Evolutionary conservation across 2,888 invertebrate genomes (phyloP).

Genomic region (Pecten maximus): DNA sequence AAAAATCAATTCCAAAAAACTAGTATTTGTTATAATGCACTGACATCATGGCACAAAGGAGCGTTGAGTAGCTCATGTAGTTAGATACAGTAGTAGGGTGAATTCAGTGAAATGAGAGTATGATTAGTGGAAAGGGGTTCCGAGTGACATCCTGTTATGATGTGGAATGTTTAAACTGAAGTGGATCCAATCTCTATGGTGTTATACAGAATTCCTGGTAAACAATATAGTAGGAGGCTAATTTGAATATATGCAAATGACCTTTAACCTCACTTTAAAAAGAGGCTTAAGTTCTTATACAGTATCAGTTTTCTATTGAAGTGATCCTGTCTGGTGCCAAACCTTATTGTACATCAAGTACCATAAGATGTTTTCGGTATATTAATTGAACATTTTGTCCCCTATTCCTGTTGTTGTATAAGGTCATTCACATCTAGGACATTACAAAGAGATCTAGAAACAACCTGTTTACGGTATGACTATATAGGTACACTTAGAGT

Average conservation of each 20-base stretch:
- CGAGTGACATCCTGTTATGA: neutral
- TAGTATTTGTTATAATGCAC: too few relatives aligned
- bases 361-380: neutral
- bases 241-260: neutral
- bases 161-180: neutral
- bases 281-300: neutral
- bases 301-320: neutral
- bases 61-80: too few relatives aligned
- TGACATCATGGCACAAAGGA: too few relatives aligned
- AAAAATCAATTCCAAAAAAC: too few relatives aligned
- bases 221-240: conserved; percentile 2
- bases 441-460: too few relatives aligned
- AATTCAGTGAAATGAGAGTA: neutral
- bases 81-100: neutral
- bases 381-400: neutral
- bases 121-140: neutral
- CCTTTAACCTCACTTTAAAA: neutral
- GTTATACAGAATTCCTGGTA: conserved; percentile 2
- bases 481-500: too few relatives aligned
- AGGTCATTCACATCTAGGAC: neutral
- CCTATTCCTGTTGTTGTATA: neutral
- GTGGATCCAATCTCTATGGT: neutral
- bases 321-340: neutral
- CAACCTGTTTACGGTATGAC: too few relatives aligned
- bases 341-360: conserved; percentile 11